Conservation (phyloP, 1,140 invertebrate genomes). For the Drosophila fuyamai region DNA sequence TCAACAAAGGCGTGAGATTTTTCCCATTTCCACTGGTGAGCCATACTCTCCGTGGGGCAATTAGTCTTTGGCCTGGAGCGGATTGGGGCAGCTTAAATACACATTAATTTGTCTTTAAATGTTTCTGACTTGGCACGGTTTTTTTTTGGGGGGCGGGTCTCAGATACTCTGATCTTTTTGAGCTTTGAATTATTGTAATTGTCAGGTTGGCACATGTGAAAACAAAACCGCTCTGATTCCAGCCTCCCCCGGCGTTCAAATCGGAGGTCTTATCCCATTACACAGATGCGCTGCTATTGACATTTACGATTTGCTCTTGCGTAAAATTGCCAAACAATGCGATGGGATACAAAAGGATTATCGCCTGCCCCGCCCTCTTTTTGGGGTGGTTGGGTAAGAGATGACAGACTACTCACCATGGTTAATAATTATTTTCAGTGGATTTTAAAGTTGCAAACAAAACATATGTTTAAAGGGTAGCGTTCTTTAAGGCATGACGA, state of each 20-base stretch:
- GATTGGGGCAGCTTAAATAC: slow-evolving; percentile 72
- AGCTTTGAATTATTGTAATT: slow-evolving; percentile 61
- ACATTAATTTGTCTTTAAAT: slow-evolving; percentile 83
- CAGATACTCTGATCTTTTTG: slow-evolving; percentile 51
- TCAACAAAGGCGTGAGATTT: slow-evolving; percentile 79
- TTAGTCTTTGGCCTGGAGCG: slow-evolving; percentile 59
- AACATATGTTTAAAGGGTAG: background rate
- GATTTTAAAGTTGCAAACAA: slow-evolving; percentile 2
- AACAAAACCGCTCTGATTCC: slow-evolving; percentile 16
- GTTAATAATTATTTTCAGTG: slow-evolving; percentile 17
- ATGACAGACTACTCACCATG: background rate
- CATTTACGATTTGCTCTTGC: slow-evolving; percentile 79
- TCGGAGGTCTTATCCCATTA: slow-evolving; percentile 14
- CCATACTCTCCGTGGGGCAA: slow-evolving; percentile 50
- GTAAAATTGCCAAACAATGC: slow-evolving; percentile 70
- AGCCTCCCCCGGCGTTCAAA: background rate
- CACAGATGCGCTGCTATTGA: slow-evolving; percentile 69
- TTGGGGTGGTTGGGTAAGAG: background rate
- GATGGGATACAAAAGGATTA: slow-evolving; percentile 77
- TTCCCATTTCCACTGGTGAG: slow-evolving; percentile 9
- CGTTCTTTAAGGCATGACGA: background rate
- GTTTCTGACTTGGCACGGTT: slow-evolving; percentile 36
- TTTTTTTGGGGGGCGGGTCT: background rate
- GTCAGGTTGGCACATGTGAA: slow-evolving; percentile 57
- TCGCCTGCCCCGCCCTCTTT: slow-evolving; percentile 12